A percentile compares a stretch with the other conserved stretches of the same genome.
These are phyloP conservation scores for Lamprologus ornatipinnis DNA, from an alignment of 2,113 vertebrate species.

Conservation along the genomic window DNA sequence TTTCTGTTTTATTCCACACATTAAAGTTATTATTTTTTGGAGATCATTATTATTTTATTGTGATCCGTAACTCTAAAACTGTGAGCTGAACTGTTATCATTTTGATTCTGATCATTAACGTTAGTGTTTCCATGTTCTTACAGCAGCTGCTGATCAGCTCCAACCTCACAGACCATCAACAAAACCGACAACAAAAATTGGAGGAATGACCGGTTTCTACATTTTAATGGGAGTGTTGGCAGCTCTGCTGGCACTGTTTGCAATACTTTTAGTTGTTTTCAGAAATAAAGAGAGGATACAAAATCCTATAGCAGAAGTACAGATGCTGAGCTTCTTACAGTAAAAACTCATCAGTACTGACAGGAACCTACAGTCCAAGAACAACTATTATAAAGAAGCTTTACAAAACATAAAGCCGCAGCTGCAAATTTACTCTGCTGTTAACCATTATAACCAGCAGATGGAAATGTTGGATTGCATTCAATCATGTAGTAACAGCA, in stretches of 20 bases:
- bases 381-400: background rate
- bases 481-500: background rate
- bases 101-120: background rate
- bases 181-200: background rate
- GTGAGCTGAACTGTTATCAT: background rate
- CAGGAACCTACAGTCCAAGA: background rate
- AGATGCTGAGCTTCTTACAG: accelerated
- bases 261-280: background rate
- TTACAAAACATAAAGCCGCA: background rate
- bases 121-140: background rate
- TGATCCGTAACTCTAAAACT: background rate
- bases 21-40: background rate
- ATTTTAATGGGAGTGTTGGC: background rate
- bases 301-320: background rate
- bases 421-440: background rate
- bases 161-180: background rate
- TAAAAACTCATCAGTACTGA: background rate
- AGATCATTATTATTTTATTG: background rate
- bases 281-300: background rate
- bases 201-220: background rate
- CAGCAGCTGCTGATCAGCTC: background rate
- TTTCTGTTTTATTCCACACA: background rate
- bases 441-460: background rate
- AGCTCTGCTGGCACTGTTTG: background rate
- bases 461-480: background rate